Evolutionary conservation across 2,888 invertebrate species (phyloP).

Genomic region (Zaprionus bogoriensis): DNA sequence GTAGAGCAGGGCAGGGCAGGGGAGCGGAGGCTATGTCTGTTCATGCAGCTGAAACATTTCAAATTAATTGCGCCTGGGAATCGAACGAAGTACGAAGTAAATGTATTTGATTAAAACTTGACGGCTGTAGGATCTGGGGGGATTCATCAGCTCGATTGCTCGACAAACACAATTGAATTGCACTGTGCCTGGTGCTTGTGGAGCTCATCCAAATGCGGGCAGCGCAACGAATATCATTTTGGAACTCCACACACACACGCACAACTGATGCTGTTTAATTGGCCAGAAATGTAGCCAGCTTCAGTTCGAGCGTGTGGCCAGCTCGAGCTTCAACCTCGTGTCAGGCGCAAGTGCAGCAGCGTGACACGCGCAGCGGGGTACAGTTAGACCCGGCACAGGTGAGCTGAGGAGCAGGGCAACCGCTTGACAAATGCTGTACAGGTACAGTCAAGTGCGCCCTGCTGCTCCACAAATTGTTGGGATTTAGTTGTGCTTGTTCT

Average conservation of each 20-base stretch:
- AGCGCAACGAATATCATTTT: conserved; percentile 30
- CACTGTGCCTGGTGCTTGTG: conserved; percentile 31
- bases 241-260: conserved; percentile 15
- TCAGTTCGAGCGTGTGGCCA: conserved; percentile 6
- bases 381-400: neutral
- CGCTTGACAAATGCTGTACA: conserved; percentile 43
- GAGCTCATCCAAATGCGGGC: conserved; percentile 65
- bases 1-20: neutral
- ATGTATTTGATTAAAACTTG: conserved; percentile 74
- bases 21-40: conserved; percentile 26
- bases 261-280: conserved; percentile 47
- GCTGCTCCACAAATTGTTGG: conserved; percentile 34
- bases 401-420: too few species aligned
- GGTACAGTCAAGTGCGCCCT: neutral
- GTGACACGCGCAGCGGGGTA: too few species aligned
- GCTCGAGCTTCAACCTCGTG: conserved; percentile 19
- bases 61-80: conserved; percentile 76
- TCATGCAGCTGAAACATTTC: conserved; percentile 71
- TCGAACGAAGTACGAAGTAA: conserved; percentile 70
- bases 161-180: conserved; percentile 26
- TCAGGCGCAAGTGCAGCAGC: conserved; percentile 47
- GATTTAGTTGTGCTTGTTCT: conserved; percentile 7
- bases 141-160: neutral
- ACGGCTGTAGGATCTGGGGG: conserved; percentile 24
- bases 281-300: conserved; percentile 15